A percentile compares a stretch with the other conserved stretches of the same genome.
Conservation (phyloP, 2,797 vertebrate genomes). For the Lophotriccus pileatus region DNA sequence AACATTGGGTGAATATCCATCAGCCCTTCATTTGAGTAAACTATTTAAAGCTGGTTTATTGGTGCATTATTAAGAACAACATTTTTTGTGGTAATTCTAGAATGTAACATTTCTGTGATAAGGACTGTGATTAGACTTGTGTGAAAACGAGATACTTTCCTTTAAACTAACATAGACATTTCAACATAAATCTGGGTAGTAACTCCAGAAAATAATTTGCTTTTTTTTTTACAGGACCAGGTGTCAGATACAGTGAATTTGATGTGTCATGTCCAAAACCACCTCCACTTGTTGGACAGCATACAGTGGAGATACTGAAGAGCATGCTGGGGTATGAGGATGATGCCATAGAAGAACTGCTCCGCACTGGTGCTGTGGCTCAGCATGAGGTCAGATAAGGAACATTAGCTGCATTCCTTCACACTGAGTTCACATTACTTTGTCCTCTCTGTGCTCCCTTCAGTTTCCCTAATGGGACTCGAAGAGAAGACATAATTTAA, state of each 20-base stretch:
- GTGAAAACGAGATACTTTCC: background rate
- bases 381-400: conserved; percentile 77
- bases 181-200: background rate
- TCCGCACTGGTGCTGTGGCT: conserved; percentile 70
- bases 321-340: conserved; percentile 76
- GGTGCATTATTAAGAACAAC: background rate
- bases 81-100: background rate
- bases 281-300: conserved; percentile 84
- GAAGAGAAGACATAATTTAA: conserved; percentile 35
- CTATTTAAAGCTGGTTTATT: background rate
- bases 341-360: conserved; percentile 73
- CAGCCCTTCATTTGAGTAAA: background rate
- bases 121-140: background rate
- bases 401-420: conserved; percentile 4
- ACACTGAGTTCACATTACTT: conserved; percentile 22
- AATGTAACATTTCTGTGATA: background rate
- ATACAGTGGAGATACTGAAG: conserved; percentile 81
- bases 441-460: conserved; percentile 43
- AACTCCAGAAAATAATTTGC: background rate
- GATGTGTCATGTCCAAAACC: conserved; percentile 69
- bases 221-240: conserved; percentile 75
- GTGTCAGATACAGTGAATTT: conserved; percentile 84
- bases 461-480: conserved; percentile 25
- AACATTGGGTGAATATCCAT: fast-evolving
- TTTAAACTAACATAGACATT: background rate